Base-by-base conservation (phyloP, 2,888 invertebrate genomes). In the Ligdia adustata region DNA sequence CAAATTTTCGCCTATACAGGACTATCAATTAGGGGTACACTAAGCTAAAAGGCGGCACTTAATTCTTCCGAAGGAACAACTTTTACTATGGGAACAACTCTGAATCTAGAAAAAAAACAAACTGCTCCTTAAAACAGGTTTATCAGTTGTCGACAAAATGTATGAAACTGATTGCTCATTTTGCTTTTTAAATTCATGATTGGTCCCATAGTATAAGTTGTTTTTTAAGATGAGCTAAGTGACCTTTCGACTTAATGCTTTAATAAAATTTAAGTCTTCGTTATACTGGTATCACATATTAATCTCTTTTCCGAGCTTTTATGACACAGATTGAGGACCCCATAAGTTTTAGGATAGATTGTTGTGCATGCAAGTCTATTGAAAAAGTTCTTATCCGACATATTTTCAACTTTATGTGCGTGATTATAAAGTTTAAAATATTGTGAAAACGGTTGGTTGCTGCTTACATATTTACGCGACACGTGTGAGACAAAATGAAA, bases 401-500 rank as follows among this genome's bases (percentile, higher is more conserved):
- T n/a, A 37, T 35, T 35, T 18, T 32, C 12, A 18, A 32, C 41
- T 47, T 32, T 47, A 20, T 4, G 1, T 2, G 12, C 9, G 1
- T 11, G 16, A 3, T 1, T 2, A 7, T 42, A 42, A 38, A 16
- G 32, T 41, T 38, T 31, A 37, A 20, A 32, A 9, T 28, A n/a
- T 2, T 22, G 15, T 5, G 32, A 3, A 2, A 22, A 5, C 2
- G 4, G 11, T 33, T 14, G 9, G 9, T 20, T 18, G 41, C 12
- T 27, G 11, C 41, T 47, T 37, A 35, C 34, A 15, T 47, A 48
- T 48, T 48, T 37, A 43, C 37, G 42, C 28, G 42, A 16, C 48
- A 49, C 48, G 42, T 49, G 38, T 33, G 51, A 35, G 40, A 51
- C 38, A 45, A 49, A 49, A 49, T 49, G 45, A 51, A 46, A 67